Evolutionary conservation across 2,888 invertebrate species (phyloP).

Genomic region (Hedya salicella): DNA sequence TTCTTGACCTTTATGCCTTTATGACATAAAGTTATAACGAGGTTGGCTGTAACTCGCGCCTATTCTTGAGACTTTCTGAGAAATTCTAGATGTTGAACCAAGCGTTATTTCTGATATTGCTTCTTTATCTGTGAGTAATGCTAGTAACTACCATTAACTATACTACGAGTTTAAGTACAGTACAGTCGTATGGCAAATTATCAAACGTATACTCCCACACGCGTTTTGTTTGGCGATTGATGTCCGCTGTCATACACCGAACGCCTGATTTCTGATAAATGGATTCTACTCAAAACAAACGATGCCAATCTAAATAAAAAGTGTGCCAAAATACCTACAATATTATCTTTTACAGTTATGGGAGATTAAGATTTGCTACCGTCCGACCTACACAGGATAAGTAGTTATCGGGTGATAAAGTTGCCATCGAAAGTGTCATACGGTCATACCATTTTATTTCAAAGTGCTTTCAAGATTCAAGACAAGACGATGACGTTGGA

Average conservation of each 20-base stretch:
- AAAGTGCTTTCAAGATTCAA: conserved; percentile 4
- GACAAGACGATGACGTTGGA: conserved; percentile 4
- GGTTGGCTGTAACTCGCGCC: too few species aligned
- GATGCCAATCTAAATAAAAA: too few species aligned
- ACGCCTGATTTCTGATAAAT: background rate
- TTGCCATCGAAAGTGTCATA: background rate
- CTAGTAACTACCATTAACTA: background rate
- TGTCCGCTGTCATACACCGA: background rate
- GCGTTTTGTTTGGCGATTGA: conserved; percentile 4
- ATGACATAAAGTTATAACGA: background rate
- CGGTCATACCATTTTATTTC: background rate
- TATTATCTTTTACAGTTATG: too few species aligned
- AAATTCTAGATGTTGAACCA: too few species aligned
- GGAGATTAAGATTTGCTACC: too few species aligned
- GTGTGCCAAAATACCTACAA: too few species aligned
- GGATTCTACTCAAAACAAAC: too few species aligned
- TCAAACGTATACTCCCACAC: conserved; percentile 34
- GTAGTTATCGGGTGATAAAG: too few species aligned
- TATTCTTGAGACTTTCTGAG: too few species aligned
- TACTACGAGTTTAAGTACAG: conserved; percentile 18
- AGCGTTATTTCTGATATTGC: too few species aligned
- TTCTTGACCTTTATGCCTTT: conserved; percentile 25
- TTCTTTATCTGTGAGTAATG: too few species aligned
- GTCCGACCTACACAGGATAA: too few species aligned
- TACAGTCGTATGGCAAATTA: conserved; percentile 18